Evolutionary conservation across 2,888 invertebrate genomes (phyloP).

Genomic region (Ecliptopera silaceata): DNA sequence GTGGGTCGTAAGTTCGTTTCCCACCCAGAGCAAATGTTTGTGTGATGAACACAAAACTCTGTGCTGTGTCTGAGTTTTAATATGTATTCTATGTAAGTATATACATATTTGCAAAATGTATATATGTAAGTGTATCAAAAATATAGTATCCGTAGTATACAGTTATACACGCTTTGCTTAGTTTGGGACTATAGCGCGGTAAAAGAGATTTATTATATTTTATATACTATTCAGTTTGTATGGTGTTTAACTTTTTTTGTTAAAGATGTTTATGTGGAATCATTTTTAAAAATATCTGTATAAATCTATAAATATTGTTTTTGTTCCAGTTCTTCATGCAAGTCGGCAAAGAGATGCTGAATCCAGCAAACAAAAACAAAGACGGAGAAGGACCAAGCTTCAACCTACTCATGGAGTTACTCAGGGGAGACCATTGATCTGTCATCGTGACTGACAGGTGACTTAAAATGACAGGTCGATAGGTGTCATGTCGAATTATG

Average conservation of each 20-base stretch:
- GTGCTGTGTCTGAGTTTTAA: not conserved
- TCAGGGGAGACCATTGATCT: conserved; percentile 94
- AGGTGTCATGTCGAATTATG: conserved; percentile 4
- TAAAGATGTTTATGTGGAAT: conserved; percentile 76
- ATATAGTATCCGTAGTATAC: too few species aligned
- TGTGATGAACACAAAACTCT: too few species aligned
- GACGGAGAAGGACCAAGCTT: conserved; percentile 96
- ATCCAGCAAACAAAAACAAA: conserved; percentile 90
- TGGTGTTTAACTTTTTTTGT: conserved; percentile 29
- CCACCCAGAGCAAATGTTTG: too few species aligned
- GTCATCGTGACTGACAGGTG: conserved; percentile 23
- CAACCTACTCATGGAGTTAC: conserved; percentile 97
- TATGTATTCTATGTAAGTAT: too few species aligned
- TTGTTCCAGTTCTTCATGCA: conserved; percentile 78
- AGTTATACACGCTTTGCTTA: too few species aligned
- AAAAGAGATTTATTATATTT: too few species aligned
- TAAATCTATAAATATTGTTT: conserved; percentile 2
- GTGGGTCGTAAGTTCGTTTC: too few species aligned
- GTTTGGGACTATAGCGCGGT: too few species aligned
- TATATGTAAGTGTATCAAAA: too few species aligned
- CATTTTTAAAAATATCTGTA: too few species aligned
- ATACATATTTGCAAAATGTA: too few species aligned
- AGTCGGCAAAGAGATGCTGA: conserved; percentile 97
- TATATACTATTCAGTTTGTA: too few species aligned
- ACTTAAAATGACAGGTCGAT: conserved; percentile 12